These are phyloP conservation scores for Dallia pectoralis DNA, from an alignment of 2,797 vertebrate genomes.

Conservation along the genomic window DNA sequence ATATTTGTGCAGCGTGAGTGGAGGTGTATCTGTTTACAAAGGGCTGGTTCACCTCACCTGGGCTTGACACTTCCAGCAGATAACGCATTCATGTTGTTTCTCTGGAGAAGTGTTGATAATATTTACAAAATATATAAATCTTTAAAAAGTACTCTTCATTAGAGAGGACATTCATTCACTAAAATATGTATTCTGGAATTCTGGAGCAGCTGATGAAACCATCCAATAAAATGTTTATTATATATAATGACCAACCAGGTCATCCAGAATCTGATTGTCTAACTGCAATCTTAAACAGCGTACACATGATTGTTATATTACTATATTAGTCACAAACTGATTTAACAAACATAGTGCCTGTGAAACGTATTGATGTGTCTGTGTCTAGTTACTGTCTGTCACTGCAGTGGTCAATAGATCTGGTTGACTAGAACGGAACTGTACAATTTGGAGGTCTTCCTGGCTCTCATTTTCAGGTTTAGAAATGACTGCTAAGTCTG, in stretches of 20 bases:
- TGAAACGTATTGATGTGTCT: not conserved
- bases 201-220: no score
- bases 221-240: not conserved
- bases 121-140: not conserved
- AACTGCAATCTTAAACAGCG: slow-evolving; percentile 7
- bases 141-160: not conserved
- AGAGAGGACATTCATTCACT: not conserved
- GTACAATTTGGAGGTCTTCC: slow-evolving; percentile 23
- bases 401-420: slow-evolving; percentile 51
- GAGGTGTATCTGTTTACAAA: slow-evolving; percentile 68
- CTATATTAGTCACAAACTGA: not conserved
- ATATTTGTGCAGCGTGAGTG: slow-evolving; percentile 55
- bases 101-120: not conserved
- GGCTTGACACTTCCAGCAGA: slow-evolving; percentile 48
- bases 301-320: not conserved
- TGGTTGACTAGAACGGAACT: slow-evolving; percentile 21
- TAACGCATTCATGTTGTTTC: slow-evolving; percentile 33
- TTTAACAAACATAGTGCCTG: not conserved
- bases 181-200: no score
- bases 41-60: slow-evolving; percentile 33
- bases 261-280: slow-evolving; percentile 31
- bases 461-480: slow-evolving; percentile 52
- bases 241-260: slow-evolving; percentile 32
- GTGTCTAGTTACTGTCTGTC: slow-evolving; percentile 56
- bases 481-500: slow-evolving; percentile 33